Conservation (phyloP, 30 jellyfish, hydroid and myxozoan species). For the Mastigias papua region DNA sequence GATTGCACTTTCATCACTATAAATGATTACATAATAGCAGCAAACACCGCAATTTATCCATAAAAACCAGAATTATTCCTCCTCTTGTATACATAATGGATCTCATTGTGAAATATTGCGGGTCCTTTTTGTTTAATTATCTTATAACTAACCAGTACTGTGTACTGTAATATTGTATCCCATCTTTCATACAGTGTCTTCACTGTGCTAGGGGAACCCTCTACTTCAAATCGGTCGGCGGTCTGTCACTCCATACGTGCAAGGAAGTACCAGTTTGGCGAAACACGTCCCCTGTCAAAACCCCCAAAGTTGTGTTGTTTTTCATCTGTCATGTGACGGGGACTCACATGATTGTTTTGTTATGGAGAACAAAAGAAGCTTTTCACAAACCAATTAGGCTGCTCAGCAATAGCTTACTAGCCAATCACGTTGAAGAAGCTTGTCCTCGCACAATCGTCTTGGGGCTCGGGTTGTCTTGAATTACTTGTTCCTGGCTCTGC, state of each 20-base stretch:
- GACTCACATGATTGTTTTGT: constrained; percentile 38
- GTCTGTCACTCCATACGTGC: no score
- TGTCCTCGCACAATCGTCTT: constrained; percentile 19
- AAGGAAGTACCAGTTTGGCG: no score
- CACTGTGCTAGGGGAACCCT: neutral
- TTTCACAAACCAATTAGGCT: constrained; percentile 37
- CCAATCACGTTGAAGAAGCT: constrained; percentile 46
- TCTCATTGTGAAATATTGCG: no score
- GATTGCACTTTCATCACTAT: neutral
- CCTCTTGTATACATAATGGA: no score
- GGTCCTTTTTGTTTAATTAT: no score
- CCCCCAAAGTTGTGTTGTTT: neutral
- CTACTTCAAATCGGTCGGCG: no score
- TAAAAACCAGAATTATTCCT: no score
- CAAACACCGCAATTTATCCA: no score
- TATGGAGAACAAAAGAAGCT: constrained; percentile 70
- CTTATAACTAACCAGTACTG: no score
- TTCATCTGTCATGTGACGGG: constrained; percentile 68
- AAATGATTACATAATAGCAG: neutral
- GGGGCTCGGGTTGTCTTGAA: constrained; percentile 32
- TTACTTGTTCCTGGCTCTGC: neutral
- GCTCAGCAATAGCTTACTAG: neutral
- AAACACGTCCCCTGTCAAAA: neutral
- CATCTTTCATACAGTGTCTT: neutral
- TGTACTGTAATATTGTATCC: neutral